Conservation (phyloP, 1,140 invertebrate species). For the Ladona fulva region DNA sequence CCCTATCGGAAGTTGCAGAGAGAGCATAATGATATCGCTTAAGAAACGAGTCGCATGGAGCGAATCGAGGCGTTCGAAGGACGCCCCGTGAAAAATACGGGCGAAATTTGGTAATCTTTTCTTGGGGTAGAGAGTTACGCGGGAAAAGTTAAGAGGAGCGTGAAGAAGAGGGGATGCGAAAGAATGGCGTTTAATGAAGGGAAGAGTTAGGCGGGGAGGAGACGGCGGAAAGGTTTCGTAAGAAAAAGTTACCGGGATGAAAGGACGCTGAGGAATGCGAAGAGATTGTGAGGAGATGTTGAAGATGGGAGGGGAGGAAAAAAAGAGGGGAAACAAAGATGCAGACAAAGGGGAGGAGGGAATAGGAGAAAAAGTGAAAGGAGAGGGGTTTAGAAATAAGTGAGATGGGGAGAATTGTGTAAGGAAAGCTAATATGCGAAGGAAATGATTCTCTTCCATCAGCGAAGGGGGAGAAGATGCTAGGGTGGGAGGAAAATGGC, state of each 20-base stretch:
- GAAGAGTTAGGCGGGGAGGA: not conserved
- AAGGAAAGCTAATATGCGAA: not conserved
- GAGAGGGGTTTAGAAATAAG: not conserved
- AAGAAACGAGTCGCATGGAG: too few relatives aligned
- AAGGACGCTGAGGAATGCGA: not conserved
- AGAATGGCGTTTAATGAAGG: slow-evolving; percentile 9
- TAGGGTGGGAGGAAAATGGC: not conserved
- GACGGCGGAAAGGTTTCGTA: not conserved
- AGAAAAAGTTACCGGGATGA: not conserved
- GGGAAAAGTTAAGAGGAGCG: not conserved
- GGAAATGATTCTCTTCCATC: too few relatives aligned
- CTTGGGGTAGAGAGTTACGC: too few relatives aligned
- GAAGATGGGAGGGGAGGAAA: not conserved
- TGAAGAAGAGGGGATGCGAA: not conserved
- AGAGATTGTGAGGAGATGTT: not conserved
- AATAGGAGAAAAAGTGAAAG: not conserved
- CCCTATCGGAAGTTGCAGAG: too few relatives aligned
- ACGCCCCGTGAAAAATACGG: too few relatives aligned
- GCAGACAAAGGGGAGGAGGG: not conserved
- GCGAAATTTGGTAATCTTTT: too few relatives aligned
- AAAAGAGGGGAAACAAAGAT: not conserved
- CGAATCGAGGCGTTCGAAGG: too few relatives aligned
- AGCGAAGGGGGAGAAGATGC: not conserved
- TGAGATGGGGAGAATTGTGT: not conserved
- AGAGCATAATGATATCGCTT: too few relatives aligned